phyloP scores from a whole-genome alignment of 35 echinoderm and acorn worm genomes.

The Apostichopus parvimensis region DNA sequence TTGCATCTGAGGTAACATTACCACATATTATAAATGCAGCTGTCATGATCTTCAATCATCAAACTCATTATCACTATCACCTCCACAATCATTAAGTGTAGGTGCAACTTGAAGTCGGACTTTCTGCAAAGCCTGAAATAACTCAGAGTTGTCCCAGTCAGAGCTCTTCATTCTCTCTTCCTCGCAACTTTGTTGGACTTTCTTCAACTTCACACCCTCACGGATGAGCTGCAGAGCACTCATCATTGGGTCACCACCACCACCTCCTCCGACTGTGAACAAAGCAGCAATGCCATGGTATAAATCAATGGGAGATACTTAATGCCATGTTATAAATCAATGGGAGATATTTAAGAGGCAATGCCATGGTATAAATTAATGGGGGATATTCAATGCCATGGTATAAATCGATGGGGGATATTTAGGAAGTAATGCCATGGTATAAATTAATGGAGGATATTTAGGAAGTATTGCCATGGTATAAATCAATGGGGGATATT shows the following conservation, averaged over 20 bases:
- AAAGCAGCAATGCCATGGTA: too few relatives aligned
- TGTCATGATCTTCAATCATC: slow-evolving; percentile 1
- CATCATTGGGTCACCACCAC: slow-evolving; percentile 63
- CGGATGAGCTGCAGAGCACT: slow-evolving; percentile 59
- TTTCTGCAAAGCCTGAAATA: slow-evolving; percentile 63
- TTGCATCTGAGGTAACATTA: neutral
- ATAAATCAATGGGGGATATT: too few relatives aligned
- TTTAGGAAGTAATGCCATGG: too few relatives aligned
- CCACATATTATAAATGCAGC: neutral
- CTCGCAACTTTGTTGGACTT: slow-evolving; percentile 9
- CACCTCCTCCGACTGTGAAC: neutral
- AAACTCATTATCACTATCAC: slow-evolving; percentile 34
- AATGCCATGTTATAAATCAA: too few relatives aligned
- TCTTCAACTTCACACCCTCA: slow-evolving; percentile 68
- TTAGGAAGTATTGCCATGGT: too few relatives aligned
- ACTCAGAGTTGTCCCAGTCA: slow-evolving; percentile 67
- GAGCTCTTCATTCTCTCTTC: slow-evolving; percentile 23
- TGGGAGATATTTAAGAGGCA: too few relatives aligned
- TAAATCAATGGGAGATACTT: too few relatives aligned
- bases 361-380: too few relatives aligned
- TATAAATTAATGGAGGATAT: too few relatives aligned
- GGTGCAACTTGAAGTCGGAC: slow-evolving; percentile 60
- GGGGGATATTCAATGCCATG: too few relatives aligned
- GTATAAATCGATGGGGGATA: too few relatives aligned
- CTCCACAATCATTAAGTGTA: slow-evolving; percentile 20